phyloP scores from a whole-genome alignment of 2,113 vertebrate genomes.

The Erythrocercus mccallii region DNA sequence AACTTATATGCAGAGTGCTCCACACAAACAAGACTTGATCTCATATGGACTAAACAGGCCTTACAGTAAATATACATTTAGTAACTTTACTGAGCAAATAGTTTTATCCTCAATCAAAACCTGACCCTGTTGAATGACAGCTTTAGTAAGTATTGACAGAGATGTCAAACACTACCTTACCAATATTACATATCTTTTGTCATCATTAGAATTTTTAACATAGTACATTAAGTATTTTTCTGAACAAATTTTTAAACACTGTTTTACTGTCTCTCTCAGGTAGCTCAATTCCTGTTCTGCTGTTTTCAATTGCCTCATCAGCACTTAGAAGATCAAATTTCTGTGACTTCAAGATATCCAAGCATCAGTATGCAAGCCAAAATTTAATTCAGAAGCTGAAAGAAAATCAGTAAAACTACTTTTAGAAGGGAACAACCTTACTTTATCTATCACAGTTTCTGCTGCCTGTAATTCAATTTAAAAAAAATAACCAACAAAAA shows the following conservation, averaged over 20 bases:
- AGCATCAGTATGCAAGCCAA: background rate
- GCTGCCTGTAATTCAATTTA: background rate
- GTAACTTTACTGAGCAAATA: background rate
- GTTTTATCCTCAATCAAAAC: background rate
- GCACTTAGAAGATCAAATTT: conserved; percentile 48
- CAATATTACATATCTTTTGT: background rate
- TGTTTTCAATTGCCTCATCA: conserved; percentile 46
- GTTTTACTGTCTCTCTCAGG: conserved; percentile 46
- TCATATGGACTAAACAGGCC: background rate
- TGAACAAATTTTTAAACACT: background rate
- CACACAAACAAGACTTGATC: background rate
- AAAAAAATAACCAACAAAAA: background rate
- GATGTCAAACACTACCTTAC: background rate
- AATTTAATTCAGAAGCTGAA: conserved; percentile 54
- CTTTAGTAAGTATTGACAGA: background rate
- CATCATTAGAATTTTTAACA: background rate
- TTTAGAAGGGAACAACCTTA: background rate
- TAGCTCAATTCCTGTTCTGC: conserved; percentile 28
- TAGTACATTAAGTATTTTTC: background rate
- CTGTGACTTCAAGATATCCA: conserved; percentile 45
- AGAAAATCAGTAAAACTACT: conserved; percentile 11
- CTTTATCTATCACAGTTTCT: background rate
- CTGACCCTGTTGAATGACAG: background rate
- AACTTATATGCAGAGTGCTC: background rate
- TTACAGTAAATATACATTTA: background rate